Base-by-base conservation (phyloP, 2,888 invertebrate genomes). In the Heteromyza rotundicornis region DNA sequence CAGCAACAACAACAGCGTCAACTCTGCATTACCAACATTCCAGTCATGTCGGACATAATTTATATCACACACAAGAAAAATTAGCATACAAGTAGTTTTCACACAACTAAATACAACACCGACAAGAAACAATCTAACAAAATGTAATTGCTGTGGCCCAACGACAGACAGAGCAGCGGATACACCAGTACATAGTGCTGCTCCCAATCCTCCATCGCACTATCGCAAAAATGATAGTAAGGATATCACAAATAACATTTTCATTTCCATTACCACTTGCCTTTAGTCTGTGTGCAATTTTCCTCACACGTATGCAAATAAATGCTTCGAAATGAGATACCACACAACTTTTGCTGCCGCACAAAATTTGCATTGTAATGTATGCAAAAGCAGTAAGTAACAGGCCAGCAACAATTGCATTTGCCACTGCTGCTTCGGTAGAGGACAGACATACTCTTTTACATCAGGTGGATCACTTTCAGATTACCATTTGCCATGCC, bases 1-100 rank as follows among this genome's bases (percentile, higher is more conserved):
- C 16, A 10, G 24, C 51, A 50, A 60, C 60, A 60, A 24, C 19
- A 54, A 54, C 51, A 51, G 32, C 40, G 49, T 20, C 61, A 64
- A 61, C 40, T 36, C 44, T 23, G 35, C 23, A 27, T 27, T 27
- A 27, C 27, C 27, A 27, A 27, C 27, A 27, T 27, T 7, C 27
- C 27, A n/a, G 27, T 7, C 27, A 27, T 27, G 27, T 27, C 27
- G 10, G 27, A 27, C 27, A 27, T 27, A 27, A 27, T 27, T 27
- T 27, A 27, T 27, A 10, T 27, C 27, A 27, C 27, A 27, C 27
- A 5, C 27, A 10, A n/a, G n/a, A n/a, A 27, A 27, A 27, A 27
- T 27, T 27, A 7, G 27, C 27, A 27, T 27, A 27, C 27, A 27
- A 27, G 10, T 27, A 27, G 5, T 27, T 27, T 10, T 5, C 27